Evolutionary conservation across 2,797 vertebrate genomes (phyloP).

Genomic region (Coregonus sp.): DNA sequence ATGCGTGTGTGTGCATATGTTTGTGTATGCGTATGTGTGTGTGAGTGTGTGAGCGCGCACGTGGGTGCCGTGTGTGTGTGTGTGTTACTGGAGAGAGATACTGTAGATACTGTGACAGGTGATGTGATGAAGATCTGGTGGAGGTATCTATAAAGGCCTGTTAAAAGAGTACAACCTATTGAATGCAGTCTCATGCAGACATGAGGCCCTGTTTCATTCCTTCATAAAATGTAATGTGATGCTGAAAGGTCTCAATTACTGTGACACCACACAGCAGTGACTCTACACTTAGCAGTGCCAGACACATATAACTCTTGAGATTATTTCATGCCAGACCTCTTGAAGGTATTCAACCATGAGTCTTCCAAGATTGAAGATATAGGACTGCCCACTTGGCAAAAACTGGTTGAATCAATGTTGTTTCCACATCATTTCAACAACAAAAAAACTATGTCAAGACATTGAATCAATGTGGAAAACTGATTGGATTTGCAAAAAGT

Average conservation of each 20-base stretch:
- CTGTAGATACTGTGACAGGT: conserved; percentile 16
- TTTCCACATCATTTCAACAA: too few relatives aligned
- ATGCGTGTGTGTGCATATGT: not conserved
- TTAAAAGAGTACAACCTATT: not conserved
- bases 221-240: not conserved
- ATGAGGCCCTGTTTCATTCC: not conserved
- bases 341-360: not conserved
- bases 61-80: not conserved
- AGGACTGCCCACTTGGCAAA: not conserved
- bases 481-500: too few relatives aligned
- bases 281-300: not conserved
- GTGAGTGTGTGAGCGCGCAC: not conserved
- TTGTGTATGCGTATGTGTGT: conserved; percentile 7
- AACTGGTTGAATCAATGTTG: too few relatives aligned
- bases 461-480: too few relatives aligned
- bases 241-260: not conserved
- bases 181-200: not conserved
- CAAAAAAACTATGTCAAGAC: too few relatives aligned
- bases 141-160: not conserved
- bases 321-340: not conserved
- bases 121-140: conserved; percentile 11
- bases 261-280: not conserved
- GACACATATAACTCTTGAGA: not conserved
- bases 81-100: conserved; percentile 7
- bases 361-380: not conserved